A percentile compares a stretch with the other conserved stretches of the same genome.
Conservation (phyloP, 53 echinoderm and acorn worm genomes). For the Henricia sp. region DNA sequence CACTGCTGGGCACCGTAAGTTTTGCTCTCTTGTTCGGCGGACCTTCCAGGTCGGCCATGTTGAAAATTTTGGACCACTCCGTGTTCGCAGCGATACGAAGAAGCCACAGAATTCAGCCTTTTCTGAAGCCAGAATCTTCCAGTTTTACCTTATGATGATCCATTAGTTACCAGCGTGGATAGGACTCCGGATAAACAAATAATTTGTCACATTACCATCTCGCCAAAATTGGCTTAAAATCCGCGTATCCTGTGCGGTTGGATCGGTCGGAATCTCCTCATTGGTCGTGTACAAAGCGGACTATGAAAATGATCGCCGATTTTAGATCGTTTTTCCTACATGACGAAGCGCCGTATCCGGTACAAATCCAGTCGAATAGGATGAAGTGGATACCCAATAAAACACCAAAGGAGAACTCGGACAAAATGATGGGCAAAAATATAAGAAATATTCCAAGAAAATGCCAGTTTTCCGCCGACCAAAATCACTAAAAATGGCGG, state of each 20-base stretch:
- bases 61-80: slow-evolving; percentile 54
- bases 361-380: slow-evolving; percentile 41
- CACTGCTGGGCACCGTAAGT: slow-evolving; percentile 77
- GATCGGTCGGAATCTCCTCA: too few relatives aligned
- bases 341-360: slow-evolving; percentile 48
- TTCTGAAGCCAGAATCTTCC: slow-evolving; percentile 59
- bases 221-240: slow-evolving; percentile 31
- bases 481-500: slow-evolving; percentile 98
- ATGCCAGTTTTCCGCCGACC: slow-evolving; percentile 85
- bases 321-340: slow-evolving; percentile 64
- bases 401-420: slow-evolving; percentile 36
- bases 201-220: slow-evolving; percentile 11
- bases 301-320: slow-evolving; percentile 60
- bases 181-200: slow-evolving; percentile 56
- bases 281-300: slow-evolving; percentile 71
- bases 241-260: slow-evolving; percentile 55
- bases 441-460: slow-evolving; percentile 82
- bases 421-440: slow-evolving; percentile 72
- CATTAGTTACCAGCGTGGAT: slow-evolving; percentile 48
- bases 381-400: slow-evolving; percentile 28
- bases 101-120: slow-evolving; percentile 61
- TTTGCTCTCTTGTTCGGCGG: slow-evolving; percentile 98
- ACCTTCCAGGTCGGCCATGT: slow-evolving; percentile 97
- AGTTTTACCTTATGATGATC: slow-evolving; percentile 75
- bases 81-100: slow-evolving; percentile 59